Conservation (phyloP, 2,888 invertebrate genomes). For the Drosophila anomelani region DNA sequence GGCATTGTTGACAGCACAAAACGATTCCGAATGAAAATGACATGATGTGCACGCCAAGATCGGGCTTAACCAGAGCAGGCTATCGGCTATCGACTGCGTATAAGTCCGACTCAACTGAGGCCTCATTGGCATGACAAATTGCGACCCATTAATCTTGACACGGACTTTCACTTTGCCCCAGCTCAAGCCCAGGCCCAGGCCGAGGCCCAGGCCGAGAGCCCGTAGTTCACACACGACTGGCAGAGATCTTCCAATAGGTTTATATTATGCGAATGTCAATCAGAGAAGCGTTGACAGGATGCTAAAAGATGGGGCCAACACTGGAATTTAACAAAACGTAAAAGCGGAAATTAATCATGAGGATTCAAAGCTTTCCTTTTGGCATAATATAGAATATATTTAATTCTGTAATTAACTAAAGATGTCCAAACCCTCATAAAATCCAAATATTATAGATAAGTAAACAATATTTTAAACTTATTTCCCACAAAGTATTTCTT, state of each 20-base stretch:
- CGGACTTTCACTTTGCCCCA: slow-evolving; percentile 69
- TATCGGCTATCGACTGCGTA: slow-evolving; percentile 22
- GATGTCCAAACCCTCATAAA: background rate
- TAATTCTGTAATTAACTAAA: background rate
- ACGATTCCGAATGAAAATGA: slow-evolving; percentile 68
- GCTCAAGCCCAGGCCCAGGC: slow-evolving; percentile 17
- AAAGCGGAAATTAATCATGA: too few species aligned
- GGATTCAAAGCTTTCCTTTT: background rate
- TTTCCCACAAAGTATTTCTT: background rate
- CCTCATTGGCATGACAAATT: slow-evolving; percentile 70
- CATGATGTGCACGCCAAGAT: slow-evolving; percentile 66
- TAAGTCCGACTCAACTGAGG: slow-evolving; percentile 11
- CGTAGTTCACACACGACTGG: slow-evolving; percentile 32
- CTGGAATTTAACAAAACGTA: background rate
- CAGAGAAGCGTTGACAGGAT: slow-evolving; percentile 62
- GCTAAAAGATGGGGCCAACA: slow-evolving; percentile 11
- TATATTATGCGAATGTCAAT: slow-evolving; percentile 74
- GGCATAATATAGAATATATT: background rate
- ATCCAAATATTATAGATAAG: background rate
- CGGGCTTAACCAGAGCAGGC: slow-evolving; percentile 40
- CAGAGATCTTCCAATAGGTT: slow-evolving; percentile 21
- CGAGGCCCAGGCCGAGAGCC: slow-evolving; percentile 12
- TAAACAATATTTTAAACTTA: background rate
- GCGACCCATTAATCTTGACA: slow-evolving; percentile 74
- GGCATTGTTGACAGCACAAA: slow-evolving; percentile 71